Conservation (phyloP, 2,888 invertebrate species). For the Apodemia hepburni region DNA sequence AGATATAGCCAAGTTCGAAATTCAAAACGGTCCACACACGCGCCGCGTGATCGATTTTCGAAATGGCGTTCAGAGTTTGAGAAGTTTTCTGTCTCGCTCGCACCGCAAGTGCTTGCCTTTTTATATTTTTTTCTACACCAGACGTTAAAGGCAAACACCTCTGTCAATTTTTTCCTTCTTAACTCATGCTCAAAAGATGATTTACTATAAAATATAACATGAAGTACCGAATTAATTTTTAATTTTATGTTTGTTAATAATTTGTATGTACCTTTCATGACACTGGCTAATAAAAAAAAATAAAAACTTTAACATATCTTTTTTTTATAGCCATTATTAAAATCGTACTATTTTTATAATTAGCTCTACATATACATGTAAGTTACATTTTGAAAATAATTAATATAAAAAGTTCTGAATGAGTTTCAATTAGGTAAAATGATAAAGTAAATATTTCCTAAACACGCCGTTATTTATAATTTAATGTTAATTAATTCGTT, state of each 20-base stretch:
- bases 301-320: background rate
- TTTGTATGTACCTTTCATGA: background rate
- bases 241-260: background rate
- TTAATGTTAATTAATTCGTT: too few relatives aligned
- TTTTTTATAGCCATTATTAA: background rate
- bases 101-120: slow-evolving; percentile 37
- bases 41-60: slow-evolving; percentile 72
- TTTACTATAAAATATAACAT: too few relatives aligned
- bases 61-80: slow-evolving; percentile 48
- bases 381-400: background rate
- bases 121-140: slow-evolving; percentile 32
- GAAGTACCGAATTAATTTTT: background rate
- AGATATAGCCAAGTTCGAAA: slow-evolving; percentile 33
- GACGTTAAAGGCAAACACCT: slow-evolving; percentile 25
- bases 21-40: slow-evolving; percentile 67
- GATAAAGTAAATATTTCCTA: background rate
- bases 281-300: background rate
- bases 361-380: background rate
- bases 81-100: slow-evolving; percentile 33
- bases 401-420: background rate
- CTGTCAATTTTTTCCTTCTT: slow-evolving; percentile 16
- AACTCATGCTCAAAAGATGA: slow-evolving; percentile 15
- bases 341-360: slow-evolving; percentile 3
- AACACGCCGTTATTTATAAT: background rate
- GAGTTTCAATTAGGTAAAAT: background rate